Base-by-base conservation (phyloP, 2,888 invertebrate genomes). In the Hyposoter dolosus region DNA sequence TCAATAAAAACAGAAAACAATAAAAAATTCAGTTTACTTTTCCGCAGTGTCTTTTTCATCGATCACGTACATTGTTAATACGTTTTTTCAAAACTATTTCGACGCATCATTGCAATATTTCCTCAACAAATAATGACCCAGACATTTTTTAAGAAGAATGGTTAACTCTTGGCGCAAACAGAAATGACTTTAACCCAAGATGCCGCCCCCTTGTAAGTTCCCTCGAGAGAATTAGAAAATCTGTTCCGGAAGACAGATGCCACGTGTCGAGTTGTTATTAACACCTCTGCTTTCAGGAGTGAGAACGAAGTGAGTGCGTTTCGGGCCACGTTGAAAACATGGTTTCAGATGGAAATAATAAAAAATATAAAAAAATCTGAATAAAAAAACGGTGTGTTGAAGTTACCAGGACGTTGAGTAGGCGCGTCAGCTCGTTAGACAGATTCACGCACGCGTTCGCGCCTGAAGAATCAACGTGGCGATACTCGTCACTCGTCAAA, bases 401-500 rank as follows among this genome's bases (percentile, higher is more conserved):
- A 72, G 77, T 63, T 77, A 71, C 50, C n/a, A 77, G 43, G 56
- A 77, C 72, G 83, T 74, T 72, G 77, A 43, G 66, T 83, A 80
- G 40, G 65, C 53, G 69, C 35, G 60, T 65, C 85, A 71, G 75
- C 75, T 83, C 76, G 80, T 83, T 80, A 77, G 43, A 50, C 47
- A 17, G 9, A 66, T 79, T 47, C 56, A 43, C 69, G 43, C 68
- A 12, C 17, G 53, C 23, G 71, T 80, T 80, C 32, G 65, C 72
- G 50, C 72, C 28, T 43, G 60, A 28, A 60, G 45, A 69, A 40
- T 60, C 32, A 45, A 50, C 63, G 19, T 43, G 85, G 66, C 68
- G 76, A 83, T 87, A 66, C 85, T 85, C 88, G 81, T 87, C 87
- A 85, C 80, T 88, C 84, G 72, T 79, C 76, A 83, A 79, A 76